These are phyloP conservation scores for Bagarius yarrelli DNA, from an alignment of 2,113 vertebrate genomes.

Conservation along the genomic window DNA sequence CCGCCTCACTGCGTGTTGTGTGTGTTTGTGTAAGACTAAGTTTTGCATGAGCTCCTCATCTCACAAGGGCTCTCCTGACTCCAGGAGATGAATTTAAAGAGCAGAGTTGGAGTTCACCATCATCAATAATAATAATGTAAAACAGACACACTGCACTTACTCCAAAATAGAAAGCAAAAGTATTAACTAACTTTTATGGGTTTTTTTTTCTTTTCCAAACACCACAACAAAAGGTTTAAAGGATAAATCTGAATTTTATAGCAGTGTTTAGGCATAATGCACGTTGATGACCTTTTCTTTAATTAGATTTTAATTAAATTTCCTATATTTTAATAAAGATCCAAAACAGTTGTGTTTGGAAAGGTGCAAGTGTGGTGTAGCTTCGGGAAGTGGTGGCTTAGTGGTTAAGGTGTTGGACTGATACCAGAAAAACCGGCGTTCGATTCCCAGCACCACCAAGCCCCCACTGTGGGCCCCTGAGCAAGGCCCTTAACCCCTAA, in stretches of 20 bases:
- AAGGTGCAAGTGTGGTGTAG: no score
- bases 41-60: not conserved
- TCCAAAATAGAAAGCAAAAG: not conserved
- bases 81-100: not conserved
- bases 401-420: no score
- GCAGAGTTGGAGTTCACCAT: not conserved
- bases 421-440: no score
- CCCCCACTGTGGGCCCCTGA: no score
- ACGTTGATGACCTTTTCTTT: not conserved
- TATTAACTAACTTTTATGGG: not conserved
- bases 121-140: not conserved
- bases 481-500: no score
- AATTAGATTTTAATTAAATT: no score
- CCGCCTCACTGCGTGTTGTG: not conserved
- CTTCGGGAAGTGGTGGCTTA: no score
- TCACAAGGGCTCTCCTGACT: not conserved
- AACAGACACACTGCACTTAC: not conserved
- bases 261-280: not conserved
- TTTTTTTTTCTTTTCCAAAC: not conserved
- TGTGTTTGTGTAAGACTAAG: not conserved
- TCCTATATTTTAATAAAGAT: not conserved
- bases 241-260: not conserved
- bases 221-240: not conserved
- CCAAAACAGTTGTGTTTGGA: no score
- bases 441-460: no score